A percentile compares a stretch with the other conserved stretches of the same genome.
Evolutionary conservation across 2,888 invertebrate species (phyloP).

Genomic region (Coecobrya sp.): DNA sequence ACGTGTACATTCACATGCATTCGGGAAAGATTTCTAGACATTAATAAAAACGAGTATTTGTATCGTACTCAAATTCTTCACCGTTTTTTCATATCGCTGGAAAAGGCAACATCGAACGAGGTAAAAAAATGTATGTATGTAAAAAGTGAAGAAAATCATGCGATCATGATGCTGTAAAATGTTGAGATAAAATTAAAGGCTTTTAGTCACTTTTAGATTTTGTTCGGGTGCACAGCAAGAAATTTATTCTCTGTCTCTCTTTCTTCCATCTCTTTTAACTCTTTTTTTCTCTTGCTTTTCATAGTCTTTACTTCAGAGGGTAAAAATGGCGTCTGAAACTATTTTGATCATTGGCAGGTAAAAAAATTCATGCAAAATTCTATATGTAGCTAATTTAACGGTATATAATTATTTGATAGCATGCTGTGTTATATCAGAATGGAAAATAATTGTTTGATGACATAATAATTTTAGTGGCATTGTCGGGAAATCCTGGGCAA

Average conservation of each 20-base stretch:
- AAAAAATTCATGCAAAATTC: neutral
- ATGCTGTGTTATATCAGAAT: too few relatives aligned
- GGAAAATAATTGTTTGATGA: too few relatives aligned
- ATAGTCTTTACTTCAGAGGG: neutral
- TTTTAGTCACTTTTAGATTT: conserved; percentile 52
- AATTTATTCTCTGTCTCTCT: neutral
- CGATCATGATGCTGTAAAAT: neutral
- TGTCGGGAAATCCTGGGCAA: conserved; percentile 98
- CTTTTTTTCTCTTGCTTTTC: neutral
- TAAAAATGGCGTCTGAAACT: conserved; percentile 79
- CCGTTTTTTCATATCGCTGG: neutral
- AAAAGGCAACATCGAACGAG: neutral
- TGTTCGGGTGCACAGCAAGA: conserved; percentile 27
- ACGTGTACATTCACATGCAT: too few relatives aligned
- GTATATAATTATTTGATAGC: too few relatives aligned
- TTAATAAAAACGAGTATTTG: neutral
- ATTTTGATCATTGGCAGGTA: conserved; percentile 84
- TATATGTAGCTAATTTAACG: neutral
- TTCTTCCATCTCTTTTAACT: neutral
- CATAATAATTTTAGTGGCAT: conserved; percentile 91
- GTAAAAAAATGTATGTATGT: neutral
- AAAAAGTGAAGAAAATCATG: neutral
- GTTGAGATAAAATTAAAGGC: neutral
- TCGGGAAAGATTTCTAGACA: neutral
- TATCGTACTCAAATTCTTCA: neutral